Evolutionary conservation across 2,888 invertebrate genomes (phyloP).

Genomic region (Lasiommata megera): DNA sequence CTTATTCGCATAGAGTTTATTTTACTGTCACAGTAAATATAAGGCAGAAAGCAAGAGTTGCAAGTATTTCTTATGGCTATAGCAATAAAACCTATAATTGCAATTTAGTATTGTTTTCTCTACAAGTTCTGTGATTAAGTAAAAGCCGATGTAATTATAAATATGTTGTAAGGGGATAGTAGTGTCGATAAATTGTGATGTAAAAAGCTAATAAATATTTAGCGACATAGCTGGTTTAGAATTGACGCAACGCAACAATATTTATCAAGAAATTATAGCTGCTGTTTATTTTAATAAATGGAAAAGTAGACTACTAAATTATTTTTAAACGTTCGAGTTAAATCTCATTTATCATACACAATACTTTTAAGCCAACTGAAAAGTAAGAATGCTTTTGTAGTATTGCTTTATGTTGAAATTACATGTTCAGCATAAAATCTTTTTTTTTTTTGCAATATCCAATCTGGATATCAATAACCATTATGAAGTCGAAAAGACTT

Average conservation of each 20-base stretch:
- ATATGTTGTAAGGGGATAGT: slow-evolving; percentile 15
- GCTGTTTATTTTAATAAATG: too few species aligned
- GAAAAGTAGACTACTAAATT: too few species aligned
- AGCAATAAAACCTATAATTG: neutral
- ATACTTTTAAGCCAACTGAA: too few species aligned
- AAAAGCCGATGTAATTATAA: slow-evolving; percentile 17
- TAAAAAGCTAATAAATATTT: slow-evolving; percentile 11
- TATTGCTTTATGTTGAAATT: too few species aligned
- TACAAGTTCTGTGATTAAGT: slow-evolving; percentile 2
- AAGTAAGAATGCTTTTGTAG: too few species aligned
- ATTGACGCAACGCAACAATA: neutral
- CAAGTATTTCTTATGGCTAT: neutral
- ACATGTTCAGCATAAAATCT: too few species aligned
- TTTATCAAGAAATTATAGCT: too few species aligned
- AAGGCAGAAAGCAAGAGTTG: neutral
- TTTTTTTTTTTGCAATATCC: too few species aligned
- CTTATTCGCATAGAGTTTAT: neutral
- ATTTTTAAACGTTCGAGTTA: too few species aligned
- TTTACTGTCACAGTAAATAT: neutral
- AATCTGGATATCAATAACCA: too few species aligned
- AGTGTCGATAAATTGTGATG: slow-evolving; percentile 17
- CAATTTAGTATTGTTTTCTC: neutral
- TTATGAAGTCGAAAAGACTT: too few species aligned
- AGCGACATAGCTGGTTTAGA: slow-evolving; percentile 12
- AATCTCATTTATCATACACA: too few species aligned